Conservation (phyloP, 2,797 vertebrate genomes). For the Todus mexicanus region DNA sequence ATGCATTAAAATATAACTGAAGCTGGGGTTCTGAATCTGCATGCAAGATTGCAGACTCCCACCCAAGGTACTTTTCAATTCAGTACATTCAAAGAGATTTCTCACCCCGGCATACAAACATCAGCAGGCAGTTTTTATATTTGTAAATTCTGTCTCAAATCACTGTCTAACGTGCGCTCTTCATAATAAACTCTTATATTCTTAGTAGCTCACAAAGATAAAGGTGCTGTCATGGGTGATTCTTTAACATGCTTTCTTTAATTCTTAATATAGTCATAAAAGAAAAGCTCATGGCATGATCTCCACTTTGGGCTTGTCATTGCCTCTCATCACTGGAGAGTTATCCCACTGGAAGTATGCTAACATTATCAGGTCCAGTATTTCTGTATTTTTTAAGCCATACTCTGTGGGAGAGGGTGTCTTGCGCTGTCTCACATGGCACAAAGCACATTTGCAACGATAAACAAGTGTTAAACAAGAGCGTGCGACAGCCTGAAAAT, state of each 20-base stretch:
- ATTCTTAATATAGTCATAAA: background rate
- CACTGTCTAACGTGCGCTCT: fast-evolving
- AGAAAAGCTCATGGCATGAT: background rate
- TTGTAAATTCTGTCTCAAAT: background rate
- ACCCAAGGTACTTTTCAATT: background rate
- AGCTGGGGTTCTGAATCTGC: background rate
- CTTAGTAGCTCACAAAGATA: background rate
- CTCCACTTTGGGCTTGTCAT: background rate
- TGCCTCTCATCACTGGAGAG: background rate
- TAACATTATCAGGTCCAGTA: fast-evolving
- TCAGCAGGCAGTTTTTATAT: background rate
- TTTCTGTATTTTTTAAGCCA: background rate
- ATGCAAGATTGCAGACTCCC: background rate
- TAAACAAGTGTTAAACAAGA: background rate
- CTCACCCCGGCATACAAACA: background rate
- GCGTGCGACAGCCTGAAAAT: fast-evolving
- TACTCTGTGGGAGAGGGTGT: background rate
- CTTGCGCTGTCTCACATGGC: fast-evolving
- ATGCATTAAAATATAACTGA: background rate
- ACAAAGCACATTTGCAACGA: background rate
- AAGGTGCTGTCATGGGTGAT: background rate
- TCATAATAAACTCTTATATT: background rate
- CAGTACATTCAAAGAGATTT: background rate
- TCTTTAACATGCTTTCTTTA: background rate
- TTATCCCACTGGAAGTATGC: background rate